phyloP scores from a whole-genome alignment of 2,888 invertebrate genomes.

The Scaptomyza parva region DNA sequence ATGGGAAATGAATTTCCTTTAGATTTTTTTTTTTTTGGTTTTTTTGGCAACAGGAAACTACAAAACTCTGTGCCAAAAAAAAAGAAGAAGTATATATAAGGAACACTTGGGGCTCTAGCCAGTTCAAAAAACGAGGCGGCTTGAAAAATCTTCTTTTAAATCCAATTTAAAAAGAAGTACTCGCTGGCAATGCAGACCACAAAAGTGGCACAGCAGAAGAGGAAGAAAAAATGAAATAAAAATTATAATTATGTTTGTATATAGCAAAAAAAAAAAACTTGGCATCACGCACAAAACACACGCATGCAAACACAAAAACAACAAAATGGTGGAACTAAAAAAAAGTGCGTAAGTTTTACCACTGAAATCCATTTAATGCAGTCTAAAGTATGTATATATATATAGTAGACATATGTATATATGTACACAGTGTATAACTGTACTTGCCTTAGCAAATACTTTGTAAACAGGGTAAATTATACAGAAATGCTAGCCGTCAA shows the following conservation, averaged over 20 bases:
- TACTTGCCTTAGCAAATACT: constrained; percentile 20
- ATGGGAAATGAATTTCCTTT: constrained; percentile 76
- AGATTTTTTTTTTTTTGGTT: constrained; percentile 63
- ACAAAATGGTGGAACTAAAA: constrained; percentile 61
- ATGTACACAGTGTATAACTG: constrained; percentile 12
- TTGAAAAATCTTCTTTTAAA: constrained; percentile 31
- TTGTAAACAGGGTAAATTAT: constrained; percentile 51
- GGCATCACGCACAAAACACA: constrained; percentile 33
- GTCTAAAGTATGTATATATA: constrained; percentile 27
- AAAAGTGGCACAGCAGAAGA: not conserved
- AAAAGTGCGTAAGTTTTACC: constrained; percentile 69
- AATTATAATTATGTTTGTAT: constrained; percentile 60
- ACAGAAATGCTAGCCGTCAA: constrained; percentile 60
- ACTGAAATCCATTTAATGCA: constrained; percentile 59
- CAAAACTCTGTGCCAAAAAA: constrained; percentile 43
- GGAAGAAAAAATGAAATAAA: constrained; percentile 3
- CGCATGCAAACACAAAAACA: constrained; percentile 62
- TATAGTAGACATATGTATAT: not conserved
- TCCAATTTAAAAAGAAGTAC: constrained; percentile 27
- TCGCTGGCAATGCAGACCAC: constrained; percentile 18
- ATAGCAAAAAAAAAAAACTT: constrained; percentile 44
- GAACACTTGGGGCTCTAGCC: constrained; percentile 13
- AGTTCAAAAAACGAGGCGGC: constrained; percentile 25
- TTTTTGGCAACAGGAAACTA: constrained; percentile 74
- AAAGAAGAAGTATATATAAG: constrained; percentile 19